Conservation (phyloP, 2,888 invertebrate species). For the Dryobota labecula region DNA sequence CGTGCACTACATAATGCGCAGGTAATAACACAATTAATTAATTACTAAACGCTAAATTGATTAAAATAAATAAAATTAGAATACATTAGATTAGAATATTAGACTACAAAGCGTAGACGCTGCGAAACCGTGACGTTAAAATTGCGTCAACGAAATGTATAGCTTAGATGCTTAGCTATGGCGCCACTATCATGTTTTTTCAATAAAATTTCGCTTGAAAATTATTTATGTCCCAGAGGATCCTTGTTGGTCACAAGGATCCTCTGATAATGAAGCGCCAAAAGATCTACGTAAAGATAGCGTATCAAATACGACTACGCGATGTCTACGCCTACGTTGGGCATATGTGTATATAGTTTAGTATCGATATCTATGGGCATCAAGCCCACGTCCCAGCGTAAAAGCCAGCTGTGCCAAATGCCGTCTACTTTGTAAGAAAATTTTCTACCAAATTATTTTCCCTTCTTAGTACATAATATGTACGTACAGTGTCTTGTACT, state of each 20-base stretch:
- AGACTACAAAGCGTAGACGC: not conserved
- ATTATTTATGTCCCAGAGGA: too few relatives aligned
- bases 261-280: not conserved
- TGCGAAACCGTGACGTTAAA: not conserved
- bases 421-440: slow-evolving; percentile 10
- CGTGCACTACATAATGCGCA: too few relatives aligned
- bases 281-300: not conserved
- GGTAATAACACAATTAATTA: too few relatives aligned
- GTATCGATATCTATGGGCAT: not conserved
- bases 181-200: too few relatives aligned
- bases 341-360: not conserved
- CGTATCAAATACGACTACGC: not conserved
- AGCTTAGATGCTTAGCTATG: too few relatives aligned
- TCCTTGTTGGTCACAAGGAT: too few relatives aligned
- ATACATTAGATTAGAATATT: too few relatives aligned
- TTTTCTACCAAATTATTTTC: slow-evolving; percentile 26
- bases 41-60: too few relatives aligned
- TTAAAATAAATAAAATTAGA: too few relatives aligned
- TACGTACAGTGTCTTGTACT: not conserved
- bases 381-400: not conserved
- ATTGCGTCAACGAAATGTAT: too few relatives aligned
- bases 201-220: not conserved
- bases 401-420: slow-evolving; percentile 34
- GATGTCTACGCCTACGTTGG: not conserved
- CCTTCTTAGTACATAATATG: slow-evolving; percentile 1